Conservation (phyloP, 35 echinoderm and acorn worm species). For the Patiria miniata region DNA sequence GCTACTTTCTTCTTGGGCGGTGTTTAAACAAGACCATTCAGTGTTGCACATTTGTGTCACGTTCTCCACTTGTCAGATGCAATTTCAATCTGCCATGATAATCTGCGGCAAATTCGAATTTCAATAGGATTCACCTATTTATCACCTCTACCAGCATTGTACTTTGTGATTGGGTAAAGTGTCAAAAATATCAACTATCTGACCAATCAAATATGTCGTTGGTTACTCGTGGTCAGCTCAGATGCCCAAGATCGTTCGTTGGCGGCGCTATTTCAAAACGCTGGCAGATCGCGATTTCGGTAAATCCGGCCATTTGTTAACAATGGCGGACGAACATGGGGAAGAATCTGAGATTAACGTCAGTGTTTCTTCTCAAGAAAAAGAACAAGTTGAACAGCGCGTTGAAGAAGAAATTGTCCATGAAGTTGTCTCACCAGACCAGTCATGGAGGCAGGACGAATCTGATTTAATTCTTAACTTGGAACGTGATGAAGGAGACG, state of each 20-base stretch:
- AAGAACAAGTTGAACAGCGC: conserved; percentile 9
- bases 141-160: not conserved
- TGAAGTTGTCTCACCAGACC: not conserved
- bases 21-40: too few species aligned
- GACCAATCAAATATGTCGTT: not conserved
- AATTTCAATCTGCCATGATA: too few species aligned
- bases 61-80: too few species aligned
- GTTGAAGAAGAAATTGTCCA: conserved; percentile 19
- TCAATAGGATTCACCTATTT: not conserved
- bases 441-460: not conserved
- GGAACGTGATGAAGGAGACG: too few species aligned
- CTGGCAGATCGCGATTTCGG: not conserved
- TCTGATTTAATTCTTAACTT: not conserved
- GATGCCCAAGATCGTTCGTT: not conserved
- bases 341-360: not conserved
- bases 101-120: conserved; percentile 15
- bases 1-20: too few species aligned
- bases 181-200: not conserved
- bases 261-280: not conserved
- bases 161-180: not conserved
- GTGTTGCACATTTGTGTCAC: too few species aligned
- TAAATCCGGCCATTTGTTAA: not conserved
- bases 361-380: not conserved
- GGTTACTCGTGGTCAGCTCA: not conserved
- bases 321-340: not conserved